Evolutionary conservation across 2,113 vertebrate species (phyloP), one percentile per base, ranked within the genome.

Genomic region (Syrrhaptes paradoxus): DNA sequence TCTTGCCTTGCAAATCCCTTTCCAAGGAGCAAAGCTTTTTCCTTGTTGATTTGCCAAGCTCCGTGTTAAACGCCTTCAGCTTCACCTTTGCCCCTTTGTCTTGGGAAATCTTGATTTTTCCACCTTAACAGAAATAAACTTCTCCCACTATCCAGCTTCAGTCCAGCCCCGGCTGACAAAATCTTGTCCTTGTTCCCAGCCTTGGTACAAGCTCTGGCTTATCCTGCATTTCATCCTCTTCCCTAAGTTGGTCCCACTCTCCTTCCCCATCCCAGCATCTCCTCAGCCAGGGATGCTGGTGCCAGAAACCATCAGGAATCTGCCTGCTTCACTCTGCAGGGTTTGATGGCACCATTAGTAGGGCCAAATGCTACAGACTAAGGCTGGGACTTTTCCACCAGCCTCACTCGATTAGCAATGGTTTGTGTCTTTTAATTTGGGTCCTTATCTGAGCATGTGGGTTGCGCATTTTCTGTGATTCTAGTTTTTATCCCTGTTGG

Each of bases 371-470:
- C 13, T 18, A 4, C 48, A 49, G 45, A 6, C 14, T 45, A 13
- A 28, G 24, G 59, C 4, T 5, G 4, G 7, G 17, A 6, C 3
- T 18, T 26, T 32, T 20, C 38, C 16, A 59, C 13, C 4, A 3
- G 26, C 59, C 5, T 7, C 0, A 0, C 4, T 38, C 2, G 0
- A 1, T 34, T 8, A 12, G 17, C 7, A 7, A 2, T 5, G 7
- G 24, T 25, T 34, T 43, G 14, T 24, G 4, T 7, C 17, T 38
- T 45, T 28, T 7, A 2, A 6, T 58, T 28, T 17, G 13, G 28
- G 13, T 21, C 34, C 16, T 65, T 13, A 3, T 3, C 49, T 45
- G 31, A 78, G 49, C n/a, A 29, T 0, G 0, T 4, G 6, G 49
- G 15, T 12, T 10, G 54, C 17, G 21, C 32, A 1, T 61, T 28